Evolutionary conservation across 2,113 vertebrate genomes (phyloP), one percentile per base, ranked within the genome.

Genomic region (Amblyopsis rosae): DNA sequence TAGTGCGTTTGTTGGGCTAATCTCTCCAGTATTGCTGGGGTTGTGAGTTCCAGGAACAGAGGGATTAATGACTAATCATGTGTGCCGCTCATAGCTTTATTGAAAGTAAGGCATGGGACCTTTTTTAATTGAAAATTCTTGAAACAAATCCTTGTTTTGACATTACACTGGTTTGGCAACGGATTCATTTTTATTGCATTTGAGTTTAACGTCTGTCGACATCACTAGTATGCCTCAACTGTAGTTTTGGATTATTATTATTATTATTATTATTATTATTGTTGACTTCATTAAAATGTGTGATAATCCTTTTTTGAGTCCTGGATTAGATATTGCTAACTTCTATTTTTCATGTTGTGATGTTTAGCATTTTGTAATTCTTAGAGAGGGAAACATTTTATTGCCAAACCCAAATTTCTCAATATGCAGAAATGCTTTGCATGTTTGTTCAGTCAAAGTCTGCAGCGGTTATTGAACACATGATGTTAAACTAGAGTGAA

Each of bases 81-180:
- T 15, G 11, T 12, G 70, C 73, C 67, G 51, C 69, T 81, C 54
- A 65, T 67, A 81, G 84, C 76, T 73, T 32, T 32, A 62, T 60
- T 67, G 63, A n/a, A 57, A 69, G 67, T 71, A 76, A 86, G 69
- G 74, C 74, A 57, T 35, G 53, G 73, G 62, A 61, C 69, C 73
- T 81, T 26, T 26, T 26, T 1, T 91, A 84, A 90, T 90, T 85
- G 81, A 88, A 92, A 84, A 87, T 88, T 87, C 85, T 86, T 87
- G 49, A 16, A 67, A 59, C 69, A 79, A 90, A 83, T 72, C 80
- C 74, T 65, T 77, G 61, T 45, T 70, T 12, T 49, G 10, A 65
- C 35, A 60, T 71, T 70, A 32, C 35, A 12, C n/a, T 6, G 8
- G 66, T 48, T 19, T 15, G 67, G 58, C 48, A 16, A 62, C 15